Evolutionary conservation across 2,888 invertebrate genomes (phyloP), one percentile per base, ranked within the genome.

Genomic region (Spilarctia lutea): DNA sequence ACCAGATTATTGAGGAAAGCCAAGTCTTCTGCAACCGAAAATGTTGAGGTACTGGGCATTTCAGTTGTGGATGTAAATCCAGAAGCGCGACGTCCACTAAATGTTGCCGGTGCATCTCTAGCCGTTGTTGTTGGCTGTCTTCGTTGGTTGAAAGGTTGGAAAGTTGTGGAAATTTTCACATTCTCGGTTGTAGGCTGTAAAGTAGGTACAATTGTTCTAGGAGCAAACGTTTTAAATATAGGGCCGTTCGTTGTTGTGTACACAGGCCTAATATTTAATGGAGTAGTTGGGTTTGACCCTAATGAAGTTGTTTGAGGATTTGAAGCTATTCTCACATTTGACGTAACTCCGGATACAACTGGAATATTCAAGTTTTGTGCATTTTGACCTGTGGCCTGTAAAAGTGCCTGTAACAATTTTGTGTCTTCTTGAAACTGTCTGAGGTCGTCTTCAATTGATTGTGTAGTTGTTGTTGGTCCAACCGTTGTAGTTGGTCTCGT

Each of bases 1-100:
- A 97, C 97, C 96, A 97, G 92, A 82, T 96, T 96, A 85, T 96
- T 96, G 35, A 97, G 89, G 87, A 97, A 97, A 63, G 94, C 96
- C 79, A 97, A 90, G 87, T 97, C 97, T 79, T 97, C 96, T 90
- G 94, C 88, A 74, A 95, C 94, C 24, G 96, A 94, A 85, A 94
- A 96, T 24, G 96, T 96, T 10, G 96, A 95, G 71, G 93, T 92
- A 79, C 94, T 93, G 30, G 96, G 94, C 71, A 91, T 87, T 85
- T 94, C 94, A 74, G 95, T 95, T 39, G 95, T 94, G 52, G 90
- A 80, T 30, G 91, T 88, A 63, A 91, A 88, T 74, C 86, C 86
- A 60, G 91, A 88, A 42, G 86, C 89, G 39, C 89, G 88, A 67
- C 91, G 88, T 71, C 88, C 90, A 39, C 89, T 88, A 1, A 81